Conservation (phyloP, 2,797 vertebrate species). For the Pseudopleuronectes americanus region DNA sequence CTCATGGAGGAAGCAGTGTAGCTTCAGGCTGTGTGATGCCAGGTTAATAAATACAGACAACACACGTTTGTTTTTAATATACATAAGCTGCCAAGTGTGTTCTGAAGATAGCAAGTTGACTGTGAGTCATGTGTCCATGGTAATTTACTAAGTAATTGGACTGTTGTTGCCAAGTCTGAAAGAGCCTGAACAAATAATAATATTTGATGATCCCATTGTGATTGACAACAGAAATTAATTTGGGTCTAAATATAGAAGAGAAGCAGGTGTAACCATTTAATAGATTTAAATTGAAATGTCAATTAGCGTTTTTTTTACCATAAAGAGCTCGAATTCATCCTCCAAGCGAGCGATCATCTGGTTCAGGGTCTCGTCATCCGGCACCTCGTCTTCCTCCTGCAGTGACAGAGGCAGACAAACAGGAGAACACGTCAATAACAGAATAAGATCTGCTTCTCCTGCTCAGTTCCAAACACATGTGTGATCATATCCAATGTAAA, state of each 20-base stretch:
- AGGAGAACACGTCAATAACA: background rate
- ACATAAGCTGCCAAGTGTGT: too few relatives aligned
- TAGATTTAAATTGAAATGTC: too few relatives aligned
- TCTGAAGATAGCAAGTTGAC: background rate
- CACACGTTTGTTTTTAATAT: too few relatives aligned
- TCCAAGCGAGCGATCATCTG: constrained; percentile 98
- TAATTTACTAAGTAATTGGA: background rate
- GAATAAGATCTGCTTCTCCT: background rate
- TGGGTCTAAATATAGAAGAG: too few relatives aligned
- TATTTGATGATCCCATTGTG: too few relatives aligned
- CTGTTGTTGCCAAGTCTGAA: background rate
- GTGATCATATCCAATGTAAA: background rate
- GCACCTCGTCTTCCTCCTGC: constrained; percentile 98
- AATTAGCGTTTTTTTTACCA: constrained; percentile 83
- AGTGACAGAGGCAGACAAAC: constrained; percentile 13
- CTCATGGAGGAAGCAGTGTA: too few relatives aligned
- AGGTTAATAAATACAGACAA: background rate
- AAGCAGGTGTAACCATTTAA: too few relatives aligned
- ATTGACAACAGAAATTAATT: too few relatives aligned
- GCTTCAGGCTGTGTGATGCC: too few relatives aligned
- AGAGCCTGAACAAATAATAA: too few relatives aligned
- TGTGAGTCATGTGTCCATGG: background rate
- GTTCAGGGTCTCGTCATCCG: constrained; percentile 98
- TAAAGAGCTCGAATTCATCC: constrained; percentile 98
- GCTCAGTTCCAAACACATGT: constrained; percentile 1